phyloP scores from a whole-genome alignment of 1,140 invertebrate genomes.

The Archegozetes longisetosus region DNA sequence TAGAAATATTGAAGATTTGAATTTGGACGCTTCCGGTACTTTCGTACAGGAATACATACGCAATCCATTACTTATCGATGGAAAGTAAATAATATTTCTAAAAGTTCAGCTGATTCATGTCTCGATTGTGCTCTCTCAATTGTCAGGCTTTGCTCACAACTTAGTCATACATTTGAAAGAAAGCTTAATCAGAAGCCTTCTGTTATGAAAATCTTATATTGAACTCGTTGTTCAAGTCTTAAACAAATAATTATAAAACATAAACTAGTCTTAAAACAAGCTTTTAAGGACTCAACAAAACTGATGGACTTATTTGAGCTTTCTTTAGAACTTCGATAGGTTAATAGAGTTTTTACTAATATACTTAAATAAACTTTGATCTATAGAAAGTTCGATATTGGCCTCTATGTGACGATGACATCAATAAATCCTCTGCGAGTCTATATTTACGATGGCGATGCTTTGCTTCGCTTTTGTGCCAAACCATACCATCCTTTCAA shows the following conservation, averaged over 20 bases:
- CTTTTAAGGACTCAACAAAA: not conserved
- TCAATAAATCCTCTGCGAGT: constrained; percentile 74
- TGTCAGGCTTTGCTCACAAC: no score
- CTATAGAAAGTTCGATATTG: constrained; percentile 87
- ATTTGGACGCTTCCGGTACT: constrained; percentile 50
- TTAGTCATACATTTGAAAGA: no score
- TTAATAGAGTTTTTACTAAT: no score
- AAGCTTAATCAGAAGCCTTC: no score
- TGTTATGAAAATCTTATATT: no score
- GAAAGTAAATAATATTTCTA: constrained; percentile 29
- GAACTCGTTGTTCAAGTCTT: no score
- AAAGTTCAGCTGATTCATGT: no score
- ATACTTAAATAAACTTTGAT: constrained; percentile 29
- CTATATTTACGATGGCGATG: constrained; percentile 77
- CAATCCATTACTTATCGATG: constrained; percentile 46
- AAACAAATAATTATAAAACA: no score
- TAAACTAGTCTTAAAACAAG: not conserved
- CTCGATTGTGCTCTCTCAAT: no score
- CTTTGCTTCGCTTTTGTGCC: constrained; percentile 78
- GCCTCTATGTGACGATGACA: constrained; percentile 80
- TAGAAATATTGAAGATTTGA: constrained; percentile 46
- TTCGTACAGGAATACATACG: constrained; percentile 80
- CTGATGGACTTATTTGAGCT: no score
- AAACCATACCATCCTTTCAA: constrained; percentile 86
- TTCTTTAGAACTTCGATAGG: no score